A percentile compares a stretch with the other conserved stretches of the same genome.
These are phyloP conservation scores for Microcebus ravelobensis DNA, from an alignment of 2,113 vertebrate species.

Conservation along the genomic window DNA sequence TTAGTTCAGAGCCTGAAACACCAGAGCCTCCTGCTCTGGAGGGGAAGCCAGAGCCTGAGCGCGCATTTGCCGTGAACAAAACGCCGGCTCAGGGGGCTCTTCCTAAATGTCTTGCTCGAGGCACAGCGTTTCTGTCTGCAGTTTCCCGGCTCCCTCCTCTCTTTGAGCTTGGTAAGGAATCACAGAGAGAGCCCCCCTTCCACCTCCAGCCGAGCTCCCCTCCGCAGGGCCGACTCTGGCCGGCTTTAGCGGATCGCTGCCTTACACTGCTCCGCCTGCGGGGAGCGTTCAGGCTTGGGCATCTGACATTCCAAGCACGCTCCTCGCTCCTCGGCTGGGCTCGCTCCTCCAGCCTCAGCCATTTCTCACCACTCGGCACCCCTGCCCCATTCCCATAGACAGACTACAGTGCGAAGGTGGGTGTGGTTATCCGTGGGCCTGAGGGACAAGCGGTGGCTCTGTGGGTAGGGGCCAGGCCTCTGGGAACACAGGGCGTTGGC, in stretches of 20 bases:
- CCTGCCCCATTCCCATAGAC: not conserved
- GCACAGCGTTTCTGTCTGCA: not conserved
- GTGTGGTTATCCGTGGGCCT: not conserved
- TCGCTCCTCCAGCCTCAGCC: not conserved
- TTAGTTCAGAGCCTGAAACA: not conserved
- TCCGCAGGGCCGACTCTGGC: not conserved
- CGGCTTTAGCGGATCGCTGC: not conserved
- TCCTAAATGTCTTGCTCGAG: constrained; percentile 22
- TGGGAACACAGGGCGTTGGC: not conserved
- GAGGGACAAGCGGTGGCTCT: not conserved
- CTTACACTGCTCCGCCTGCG: not conserved
- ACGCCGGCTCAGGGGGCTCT: not conserved
- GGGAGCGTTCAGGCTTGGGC: not conserved
- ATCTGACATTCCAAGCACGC: not conserved
- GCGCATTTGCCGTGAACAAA: not conserved
- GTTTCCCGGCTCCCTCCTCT: not conserved
- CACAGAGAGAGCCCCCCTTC: not conserved
- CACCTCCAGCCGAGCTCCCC: not conserved
- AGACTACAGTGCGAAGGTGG: not conserved
- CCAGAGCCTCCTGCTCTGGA: not conserved
- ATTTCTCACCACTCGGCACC: not conserved
- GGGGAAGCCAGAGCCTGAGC: not conserved
- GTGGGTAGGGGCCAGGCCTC: not conserved
- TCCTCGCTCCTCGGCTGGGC: not conserved
- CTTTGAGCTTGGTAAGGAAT: not conserved